Evolutionary conservation across 2,797 vertebrate genomes (phyloP), one percentile per base, ranked within the genome.

Genomic region (Lophotriccus pileatus): DNA sequence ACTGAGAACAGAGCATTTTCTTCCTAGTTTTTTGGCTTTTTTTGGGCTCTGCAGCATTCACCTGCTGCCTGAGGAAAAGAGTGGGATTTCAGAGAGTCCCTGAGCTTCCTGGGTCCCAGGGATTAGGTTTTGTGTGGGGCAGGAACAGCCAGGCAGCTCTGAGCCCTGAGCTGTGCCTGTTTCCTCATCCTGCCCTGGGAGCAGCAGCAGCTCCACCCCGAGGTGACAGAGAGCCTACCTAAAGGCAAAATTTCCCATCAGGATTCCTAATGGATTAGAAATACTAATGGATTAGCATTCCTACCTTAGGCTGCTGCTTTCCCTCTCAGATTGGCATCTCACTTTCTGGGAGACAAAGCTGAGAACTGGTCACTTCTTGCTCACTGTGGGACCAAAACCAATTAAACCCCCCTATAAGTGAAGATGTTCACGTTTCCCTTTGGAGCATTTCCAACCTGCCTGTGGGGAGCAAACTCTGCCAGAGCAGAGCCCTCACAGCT

Each of bases 171-270:
- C 59, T 41, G 37, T 28, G 27, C 30, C 23, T 6, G 2, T 8
- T 41, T 53, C 25, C 44, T 50, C 43, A 28, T 53, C 16, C n/a
- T 14, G 18, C 9, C 32, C 52, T 50, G 24, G 36, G 30, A 62
- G 41, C 53, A 79, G 8, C 8, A 50, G n/a, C 67, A 27, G 85
- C 5, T 8, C 36, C 9, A 18, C 37, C 43, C 28, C 0, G 0
- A 50, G 20, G n/a, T 6, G 14, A 16, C 20, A 63, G 28, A 4
- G 13, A 82, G 1, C 6, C 28, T 30, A 28, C 37, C 56, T 16
- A 9, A 43, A 37, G 9, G 14, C 56, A 76, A 50, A 56, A 30
- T 11, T 69, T 18, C 24, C 41, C 60, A 63, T 21, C 43, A 37
- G 36, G 23, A 37, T 55, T 75, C 8, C 5, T 15, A 20, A 74